Conservation (phyloP, 2,113 vertebrate species). For the Prunella himalayana region DNA sequence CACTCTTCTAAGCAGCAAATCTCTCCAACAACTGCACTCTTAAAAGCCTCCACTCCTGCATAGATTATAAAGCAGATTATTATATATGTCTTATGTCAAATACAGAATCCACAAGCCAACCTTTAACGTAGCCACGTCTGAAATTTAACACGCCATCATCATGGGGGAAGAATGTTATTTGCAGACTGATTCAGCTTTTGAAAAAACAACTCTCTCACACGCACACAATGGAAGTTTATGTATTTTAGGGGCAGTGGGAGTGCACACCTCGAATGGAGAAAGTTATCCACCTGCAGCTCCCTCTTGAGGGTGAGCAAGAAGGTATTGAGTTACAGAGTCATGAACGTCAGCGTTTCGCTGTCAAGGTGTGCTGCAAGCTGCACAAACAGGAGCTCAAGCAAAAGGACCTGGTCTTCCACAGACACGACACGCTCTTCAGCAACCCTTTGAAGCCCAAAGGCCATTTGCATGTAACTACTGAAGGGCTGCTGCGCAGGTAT, state of each 20-base stretch:
- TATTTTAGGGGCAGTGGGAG: background rate
- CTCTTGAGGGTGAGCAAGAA: background rate
- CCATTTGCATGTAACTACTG: background rate
- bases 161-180: background rate
- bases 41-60: background rate
- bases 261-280: background rate
- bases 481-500: background rate
- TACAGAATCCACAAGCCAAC: background rate
- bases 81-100: background rate
- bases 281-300: background rate
- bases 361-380: background rate
- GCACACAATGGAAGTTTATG: background rate
- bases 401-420: background rate
- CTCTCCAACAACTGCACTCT: background rate
- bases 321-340: background rate
- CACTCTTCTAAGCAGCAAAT: background rate
- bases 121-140: background rate
- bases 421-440: background rate
- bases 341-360: rapidly evolving
- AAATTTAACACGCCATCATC: rapidly evolving
- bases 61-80: background rate
- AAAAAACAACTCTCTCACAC: background rate
- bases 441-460: background rate
- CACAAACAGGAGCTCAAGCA: background rate
- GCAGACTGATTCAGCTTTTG: background rate